phyloP scores from a whole-genome alignment of 2,888 invertebrate species.

The Thelaira solivaga region DNA sequence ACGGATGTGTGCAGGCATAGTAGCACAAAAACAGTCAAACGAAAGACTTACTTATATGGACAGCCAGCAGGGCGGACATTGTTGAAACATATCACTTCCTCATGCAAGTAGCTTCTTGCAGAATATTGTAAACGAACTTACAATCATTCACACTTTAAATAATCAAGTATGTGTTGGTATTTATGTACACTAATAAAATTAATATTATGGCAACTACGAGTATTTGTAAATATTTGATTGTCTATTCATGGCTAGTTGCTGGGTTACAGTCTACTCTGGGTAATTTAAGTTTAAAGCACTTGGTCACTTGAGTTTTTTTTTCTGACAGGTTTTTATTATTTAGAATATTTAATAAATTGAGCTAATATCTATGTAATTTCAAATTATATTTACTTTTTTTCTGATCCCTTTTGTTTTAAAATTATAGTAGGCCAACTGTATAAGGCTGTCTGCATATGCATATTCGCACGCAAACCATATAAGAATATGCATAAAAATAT shows the following conservation, averaged over 20 bases:
- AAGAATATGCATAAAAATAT: conserved; percentile 21
- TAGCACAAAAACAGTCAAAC: not conserved
- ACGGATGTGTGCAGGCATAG: not conserved
- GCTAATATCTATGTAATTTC: no score
- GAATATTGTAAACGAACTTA: not conserved
- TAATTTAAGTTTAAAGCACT: no score
- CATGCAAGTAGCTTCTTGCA: conserved; percentile 10
- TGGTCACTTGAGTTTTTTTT: no score
- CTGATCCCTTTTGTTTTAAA: no score
- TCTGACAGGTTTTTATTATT: no score
- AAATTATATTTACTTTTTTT: no score
- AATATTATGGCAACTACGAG: not conserved
- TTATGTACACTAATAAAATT: conserved; percentile 1
- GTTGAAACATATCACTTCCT: conserved; percentile 26
- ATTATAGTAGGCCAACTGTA: not conserved
- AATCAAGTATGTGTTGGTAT: not conserved
- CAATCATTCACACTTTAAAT: not conserved
- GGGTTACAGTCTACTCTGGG: no score
- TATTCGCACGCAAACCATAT: not conserved
- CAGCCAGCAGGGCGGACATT: conserved; percentile 13
- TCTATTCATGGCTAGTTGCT: not conserved
- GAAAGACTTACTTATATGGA: not conserved
- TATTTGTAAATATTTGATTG: not conserved
- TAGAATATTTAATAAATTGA: no score
- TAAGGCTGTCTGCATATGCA: not conserved